Conservation (phyloP, 2,113 vertebrate genomes). For the Nicator chloris region DNA sequence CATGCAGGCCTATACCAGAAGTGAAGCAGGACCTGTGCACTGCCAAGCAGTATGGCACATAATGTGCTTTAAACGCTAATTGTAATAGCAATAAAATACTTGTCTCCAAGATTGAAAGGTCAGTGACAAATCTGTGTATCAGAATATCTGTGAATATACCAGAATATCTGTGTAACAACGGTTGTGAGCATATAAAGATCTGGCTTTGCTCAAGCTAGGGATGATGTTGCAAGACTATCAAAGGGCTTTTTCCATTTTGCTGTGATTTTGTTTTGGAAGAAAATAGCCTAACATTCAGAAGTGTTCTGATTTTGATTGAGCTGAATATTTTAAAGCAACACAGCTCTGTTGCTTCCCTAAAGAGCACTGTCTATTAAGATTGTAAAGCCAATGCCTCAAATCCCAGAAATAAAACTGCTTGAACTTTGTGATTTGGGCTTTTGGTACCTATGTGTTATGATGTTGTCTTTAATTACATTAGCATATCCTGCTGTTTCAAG, state of each 20-base stretch:
- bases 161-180: background rate
- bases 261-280: background rate
- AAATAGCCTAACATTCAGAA: background rate
- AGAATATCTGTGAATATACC: background rate
- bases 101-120: background rate
- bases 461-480: background rate
- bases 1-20: background rate
- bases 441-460: background rate
- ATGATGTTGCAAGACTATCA: background rate
- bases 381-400: background rate
- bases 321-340: background rate
- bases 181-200: background rate
- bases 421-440: background rate
- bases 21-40: background rate
- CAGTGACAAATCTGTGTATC: background rate
- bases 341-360: background rate
- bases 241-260: background rate
- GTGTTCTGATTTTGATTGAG: background rate
- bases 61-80: background rate
- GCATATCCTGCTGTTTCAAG: background rate
- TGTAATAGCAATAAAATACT: background rate
- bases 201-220: background rate
- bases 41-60: background rate
- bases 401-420: background rate
- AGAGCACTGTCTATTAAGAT: background rate